Evolutionary conservation across 2,113 vertebrate species (phyloP), one percentile per base, ranked within the genome.

Genomic region (Callipepla californica): DNA sequence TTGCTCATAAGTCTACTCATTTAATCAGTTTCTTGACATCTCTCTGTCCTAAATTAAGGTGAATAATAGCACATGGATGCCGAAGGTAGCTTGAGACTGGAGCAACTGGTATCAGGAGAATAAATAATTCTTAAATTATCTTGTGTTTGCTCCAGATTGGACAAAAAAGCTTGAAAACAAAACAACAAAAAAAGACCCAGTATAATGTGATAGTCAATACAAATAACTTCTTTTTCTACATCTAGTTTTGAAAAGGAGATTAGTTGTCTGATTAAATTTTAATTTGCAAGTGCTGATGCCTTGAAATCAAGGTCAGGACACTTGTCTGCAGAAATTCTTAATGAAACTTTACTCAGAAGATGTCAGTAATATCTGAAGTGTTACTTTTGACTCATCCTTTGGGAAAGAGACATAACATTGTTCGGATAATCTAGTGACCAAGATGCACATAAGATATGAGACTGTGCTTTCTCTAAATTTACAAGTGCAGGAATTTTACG

Each of bases 361-460:
- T 13, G 32, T 79, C n/a, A 32, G 0, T 51, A 38, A 7, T 74
- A 12, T 55, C 17, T 70, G 3, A 85, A 77, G 8, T 48, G 3
- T 76, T 59, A 45, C 30, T 78, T 90, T 7, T 38, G 26, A 45
- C 19, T 69, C 2, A 1, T 69, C n/a, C 32, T 11, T 58, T 21
- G 11, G 13, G 17, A 6, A 84, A 69, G 7, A 48, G 14, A 8
- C 30, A 5, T 66, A 66, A 11, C 30, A 8, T 66, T 73, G 59
- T 42, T 28, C 26, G 25, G 51, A 36, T 40, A 11, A 10, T 73
- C n/a, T 45, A 11, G 32, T 87, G 53, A 32, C 14, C 11, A 38
- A 36, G 36, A 42, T n/a, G 3, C 0, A 0, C n/a, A 5, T n/a
- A 25, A 44, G 5, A 17, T 58, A 15, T 73, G 44, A 48, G 75